Evolutionary conservation across 37 sponge, comb jelly and placozoan genomes (phyloP).

Genomic region (Spongia lamella): DNA sequence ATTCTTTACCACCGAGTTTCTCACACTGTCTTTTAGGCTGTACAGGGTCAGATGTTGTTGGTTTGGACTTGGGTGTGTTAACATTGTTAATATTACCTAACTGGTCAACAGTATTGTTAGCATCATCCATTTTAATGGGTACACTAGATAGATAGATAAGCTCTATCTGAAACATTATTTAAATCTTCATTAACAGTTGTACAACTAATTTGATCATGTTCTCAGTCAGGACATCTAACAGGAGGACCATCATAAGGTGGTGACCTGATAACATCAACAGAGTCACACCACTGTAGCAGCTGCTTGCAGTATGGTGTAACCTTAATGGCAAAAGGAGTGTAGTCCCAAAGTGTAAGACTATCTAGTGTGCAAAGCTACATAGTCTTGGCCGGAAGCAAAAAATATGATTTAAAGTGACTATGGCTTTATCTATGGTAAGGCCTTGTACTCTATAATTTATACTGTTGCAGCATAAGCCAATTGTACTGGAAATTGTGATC

Average conservation of each 20-base stretch:
- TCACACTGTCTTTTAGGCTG: no score
- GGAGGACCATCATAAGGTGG: not conserved
- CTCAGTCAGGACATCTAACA: not conserved
- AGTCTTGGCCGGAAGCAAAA: conserved; percentile 13
- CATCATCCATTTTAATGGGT: no score
- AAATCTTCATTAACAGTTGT: no score
- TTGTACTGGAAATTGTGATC: conserved; percentile 7
- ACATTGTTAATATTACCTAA: no score
- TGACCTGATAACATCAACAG: conserved; percentile 3
- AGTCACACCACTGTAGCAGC: conserved; percentile 21
- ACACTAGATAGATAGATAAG: no score
- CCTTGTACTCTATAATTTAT: conserved; percentile 7
- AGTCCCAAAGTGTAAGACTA: not conserved
- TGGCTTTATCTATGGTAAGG: conserved; percentile 1
- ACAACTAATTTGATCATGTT: no score
- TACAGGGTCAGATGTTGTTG: no score
- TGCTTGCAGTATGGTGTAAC: not conserved
- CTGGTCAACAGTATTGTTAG: no score
- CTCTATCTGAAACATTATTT: no score
- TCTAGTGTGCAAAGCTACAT: conserved; percentile 6
- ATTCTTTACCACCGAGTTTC: no score
- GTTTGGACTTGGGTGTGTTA: no score
- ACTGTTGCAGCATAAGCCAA: conserved; percentile 19
- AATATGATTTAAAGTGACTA: not conserved
- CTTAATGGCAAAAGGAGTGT: not conserved